These are phyloP conservation scores for Cisticola juncidis DNA, from an alignment of 2,113 vertebrate species.

Conservation along the genomic window DNA sequence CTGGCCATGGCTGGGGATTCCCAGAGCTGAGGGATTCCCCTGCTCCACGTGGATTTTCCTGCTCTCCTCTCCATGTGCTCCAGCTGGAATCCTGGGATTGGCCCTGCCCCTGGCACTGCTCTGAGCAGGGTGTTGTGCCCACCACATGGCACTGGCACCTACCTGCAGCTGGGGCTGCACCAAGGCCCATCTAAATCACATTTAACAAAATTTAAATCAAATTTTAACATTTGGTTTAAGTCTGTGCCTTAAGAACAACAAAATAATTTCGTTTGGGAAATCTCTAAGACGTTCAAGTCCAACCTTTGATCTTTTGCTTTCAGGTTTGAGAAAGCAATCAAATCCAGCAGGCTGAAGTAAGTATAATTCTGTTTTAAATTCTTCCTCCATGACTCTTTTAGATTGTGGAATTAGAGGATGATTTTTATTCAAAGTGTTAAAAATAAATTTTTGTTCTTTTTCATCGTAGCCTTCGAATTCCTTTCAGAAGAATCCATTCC, in stretches of 20 bases:
- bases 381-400: not conserved
- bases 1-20: too few species aligned
- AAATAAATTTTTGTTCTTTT: not conserved
- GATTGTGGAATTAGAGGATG: not conserved
- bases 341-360: conserved; percentile 28
- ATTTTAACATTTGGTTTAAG: accelerated
- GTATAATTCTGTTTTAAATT: not conserved
- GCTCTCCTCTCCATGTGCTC: not conserved
- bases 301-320: not conserved
- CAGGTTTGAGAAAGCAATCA: conserved; percentile 47
- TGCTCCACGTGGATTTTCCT: accelerated
- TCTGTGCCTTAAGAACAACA: not conserved
- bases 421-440: not conserved
- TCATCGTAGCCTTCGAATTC: conserved; percentile 56
- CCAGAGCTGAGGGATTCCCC: not conserved
- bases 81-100: not conserved
- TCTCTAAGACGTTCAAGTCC: accelerated
- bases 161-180: not conserved
- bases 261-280: not conserved
- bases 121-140: not conserved
- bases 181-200: accelerated
- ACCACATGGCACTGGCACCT: not conserved
- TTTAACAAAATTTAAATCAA: too few species aligned
- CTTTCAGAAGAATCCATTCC: conserved; percentile 72
- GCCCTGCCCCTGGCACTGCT: not conserved